Conservation (phyloP, 2,113 vertebrate genomes). For the Solenodon paradoxus region DNA sequence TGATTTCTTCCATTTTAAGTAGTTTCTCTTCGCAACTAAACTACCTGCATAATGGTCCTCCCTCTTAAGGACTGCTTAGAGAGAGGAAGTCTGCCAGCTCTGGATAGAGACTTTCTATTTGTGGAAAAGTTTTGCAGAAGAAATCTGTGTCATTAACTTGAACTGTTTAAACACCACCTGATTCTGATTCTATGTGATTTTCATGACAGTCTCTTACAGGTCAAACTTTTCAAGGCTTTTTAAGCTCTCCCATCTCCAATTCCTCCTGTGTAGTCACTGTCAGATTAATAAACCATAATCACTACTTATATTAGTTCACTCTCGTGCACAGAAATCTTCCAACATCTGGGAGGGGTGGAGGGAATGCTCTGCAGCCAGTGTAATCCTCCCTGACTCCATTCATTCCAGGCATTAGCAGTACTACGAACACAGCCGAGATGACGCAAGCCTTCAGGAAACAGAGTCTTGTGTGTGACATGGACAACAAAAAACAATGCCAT, state of each 20-base stretch:
- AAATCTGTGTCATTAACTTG: background rate
- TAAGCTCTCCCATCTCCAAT: background rate
- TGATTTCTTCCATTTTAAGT: background rate
- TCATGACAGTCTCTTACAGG: accelerated
- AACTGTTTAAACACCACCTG: background rate
- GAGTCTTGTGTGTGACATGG: background rate
- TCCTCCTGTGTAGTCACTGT: background rate
- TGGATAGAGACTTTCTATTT: background rate
- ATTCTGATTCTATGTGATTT: background rate
- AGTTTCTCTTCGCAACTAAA: background rate
- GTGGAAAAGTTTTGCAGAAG: background rate
- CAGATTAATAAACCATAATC: background rate
- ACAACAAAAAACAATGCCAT: background rate
- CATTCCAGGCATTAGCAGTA: no score
- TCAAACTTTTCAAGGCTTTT: background rate
- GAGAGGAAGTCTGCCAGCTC: background rate
- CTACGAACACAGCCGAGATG: background rate
- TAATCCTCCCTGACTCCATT: no score
- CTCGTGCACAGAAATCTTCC: background rate
- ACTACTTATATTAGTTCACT: background rate
- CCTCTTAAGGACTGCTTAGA: background rate
- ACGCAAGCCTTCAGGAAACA: background rate
- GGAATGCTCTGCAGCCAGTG: background rate
- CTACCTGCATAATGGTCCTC: background rate
- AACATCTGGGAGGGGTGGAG: no score